phyloP scores from a whole-genome alignment of 2,113 vertebrate genomes.

The human region GRCh38 chr5:54332501-54333000 shows the following conservation, averaged over 20 bases:
- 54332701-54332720: not conserved
- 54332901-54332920: conserved; percentile 11
- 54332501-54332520: not conserved
- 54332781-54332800: conserved; percentile 2
- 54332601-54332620: not conserved
- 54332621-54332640: not conserved
- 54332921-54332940: conserved; percentile 4
- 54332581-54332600: not conserved
- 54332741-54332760: not conserved
- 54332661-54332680: not conserved
- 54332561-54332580: conserved; percentile 4
- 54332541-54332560: not conserved
- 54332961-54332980: conserved; percentile 57
- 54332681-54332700: conserved; percentile 28
- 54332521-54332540: not conserved
- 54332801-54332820: conserved; percentile 63
- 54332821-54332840: conserved; percentile 20
- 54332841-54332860: conserved; percentile 54
- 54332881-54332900: conserved; percentile 65
- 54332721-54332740: not conserved
- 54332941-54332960: conserved; percentile 55
- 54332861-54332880: conserved; percentile 65
- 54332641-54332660: not conserved
- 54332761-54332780: not conserved
- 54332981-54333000: not conserved